These are phyloP conservation scores for Drosophila affinis DNA, from an alignment of 2,888 invertebrate species.

Conservation along the genomic window DNA sequence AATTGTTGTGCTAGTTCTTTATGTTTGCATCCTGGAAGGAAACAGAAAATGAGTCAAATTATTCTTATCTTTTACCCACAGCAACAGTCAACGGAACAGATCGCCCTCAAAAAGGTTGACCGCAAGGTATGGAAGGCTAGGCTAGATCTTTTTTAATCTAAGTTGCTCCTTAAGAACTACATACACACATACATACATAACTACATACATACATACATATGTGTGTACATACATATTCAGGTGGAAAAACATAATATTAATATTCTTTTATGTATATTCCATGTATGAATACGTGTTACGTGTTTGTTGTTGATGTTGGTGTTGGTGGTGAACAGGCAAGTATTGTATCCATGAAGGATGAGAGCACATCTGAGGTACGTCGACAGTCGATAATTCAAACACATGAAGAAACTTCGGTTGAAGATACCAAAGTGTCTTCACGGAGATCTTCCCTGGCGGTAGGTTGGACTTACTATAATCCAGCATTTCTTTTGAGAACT, in stretches of 20 bases:
- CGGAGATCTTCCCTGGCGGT: conserved; percentile 81
- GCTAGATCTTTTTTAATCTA: neutral
- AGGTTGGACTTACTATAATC: conserved; percentile 39
- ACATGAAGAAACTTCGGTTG: conserved; percentile 56
- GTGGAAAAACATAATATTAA: neutral
- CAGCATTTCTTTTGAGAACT: neutral
- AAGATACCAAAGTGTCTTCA: conserved; percentile 75
- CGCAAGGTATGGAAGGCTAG: conserved; percentile 68
- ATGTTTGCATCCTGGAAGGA: neutral
- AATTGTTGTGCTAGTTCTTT: neutral
- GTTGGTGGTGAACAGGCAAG: conserved; percentile 54
- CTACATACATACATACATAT: too few species aligned
- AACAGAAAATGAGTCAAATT: neutral
- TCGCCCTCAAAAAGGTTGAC: conserved; percentile 74
- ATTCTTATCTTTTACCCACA: conserved; percentile 40
- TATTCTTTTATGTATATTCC: neutral
- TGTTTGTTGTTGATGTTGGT: neutral
- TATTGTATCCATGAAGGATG: conserved; percentile 72
- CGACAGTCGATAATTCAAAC: conserved; percentile 74
- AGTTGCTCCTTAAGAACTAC: neutral
- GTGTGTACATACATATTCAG: neutral
- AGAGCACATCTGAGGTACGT: conserved; percentile 71
- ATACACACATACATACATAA: neutral
- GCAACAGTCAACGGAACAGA: conserved; percentile 72
- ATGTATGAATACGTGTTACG: neutral